phyloP scores from a whole-genome alignment of 2,888 invertebrate genomes.

The Spisula subtruncata region DNA sequence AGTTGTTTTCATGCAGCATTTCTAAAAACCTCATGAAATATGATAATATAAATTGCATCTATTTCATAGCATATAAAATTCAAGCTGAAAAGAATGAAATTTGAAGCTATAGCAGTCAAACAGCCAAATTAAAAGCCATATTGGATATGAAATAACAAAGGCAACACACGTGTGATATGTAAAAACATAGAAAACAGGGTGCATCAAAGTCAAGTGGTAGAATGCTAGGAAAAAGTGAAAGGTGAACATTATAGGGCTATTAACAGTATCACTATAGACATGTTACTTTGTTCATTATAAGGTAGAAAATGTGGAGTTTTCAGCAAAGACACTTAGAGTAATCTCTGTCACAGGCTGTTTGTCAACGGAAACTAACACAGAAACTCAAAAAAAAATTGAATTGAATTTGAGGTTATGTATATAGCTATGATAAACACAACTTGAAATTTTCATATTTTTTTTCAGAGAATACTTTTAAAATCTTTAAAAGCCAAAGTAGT shows the following conservation, averaged over 20 bases:
- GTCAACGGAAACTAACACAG: neutral
- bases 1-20: too few relatives aligned
- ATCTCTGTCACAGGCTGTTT: conserved; percentile 2
- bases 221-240: neutral
- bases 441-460: too few relatives aligned
- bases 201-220: neutral
- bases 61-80: neutral
- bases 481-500: too few relatives aligned
- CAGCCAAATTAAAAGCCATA: neutral
- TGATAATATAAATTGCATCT: too few relatives aligned
- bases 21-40: too few relatives aligned
- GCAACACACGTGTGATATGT: neutral
- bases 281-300: neutral
- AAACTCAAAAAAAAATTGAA: too few relatives aligned
- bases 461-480: too few relatives aligned
- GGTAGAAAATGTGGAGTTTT: neutral
- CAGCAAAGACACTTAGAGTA: neutral
- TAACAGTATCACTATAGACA: neutral
- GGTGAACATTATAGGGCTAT: neutral
- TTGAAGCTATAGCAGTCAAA: neutral
- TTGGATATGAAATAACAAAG: too few relatives aligned
- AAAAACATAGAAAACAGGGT: neutral
- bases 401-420: too few relatives aligned
- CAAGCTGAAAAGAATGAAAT: neutral
- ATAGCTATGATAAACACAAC: too few relatives aligned